Base-by-base conservation (phyloP, 2,888 invertebrate species). In the Aricia artaxerxes region DNA sequence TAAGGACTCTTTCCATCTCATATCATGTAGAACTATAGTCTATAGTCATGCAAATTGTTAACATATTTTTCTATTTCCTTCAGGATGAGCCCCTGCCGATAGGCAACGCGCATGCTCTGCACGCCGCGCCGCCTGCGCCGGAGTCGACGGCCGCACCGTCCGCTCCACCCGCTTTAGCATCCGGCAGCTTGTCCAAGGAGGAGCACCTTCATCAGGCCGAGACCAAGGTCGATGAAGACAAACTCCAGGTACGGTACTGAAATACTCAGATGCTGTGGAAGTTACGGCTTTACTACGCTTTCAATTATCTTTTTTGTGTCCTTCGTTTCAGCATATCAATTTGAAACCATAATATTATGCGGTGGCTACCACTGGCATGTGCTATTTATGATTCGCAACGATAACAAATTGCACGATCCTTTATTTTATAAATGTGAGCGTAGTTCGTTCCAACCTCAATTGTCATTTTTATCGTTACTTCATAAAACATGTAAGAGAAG, bases 71-170 rank as follows among this genome's bases (percentile, higher is more conserved):
- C 76, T 81, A 35, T 24, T 87, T 88, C 44, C 87, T 88, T 49
- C 87, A 93, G 94, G 93, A 92, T 78, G 93, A 93, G 83, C 92
- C 92, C 1, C 83, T 93, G 82, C 94, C 95, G 60, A 87, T 95
- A 31, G 89, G 88, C 80, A 91, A 90, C 81, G 95, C 95, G 4
- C 94, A 94, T 82, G 94, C 94, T 4, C 85, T 94, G 80, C 94
- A 92, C 82, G 93, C 89, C 5, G 83, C 86, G 3, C 87, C 90
- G 0, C 91, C 91, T 0, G 83, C 87, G 35, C 84, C 84, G n/a
- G 82, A 86, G 5, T 82, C 86, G 35, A 85, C 86, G 5, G 80
- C 84, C 9, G 82, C 82, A 16, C 81, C 86, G 6, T 83, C 83
- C 79, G 85, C 86, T 76, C 88, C 84, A 60, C 85, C 84, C 57